Evolutionary conservation across 1,140 invertebrate genomes (phyloP), one percentile per base, ranked within the genome.

Genomic region (Drosophila neocordata): DNA sequence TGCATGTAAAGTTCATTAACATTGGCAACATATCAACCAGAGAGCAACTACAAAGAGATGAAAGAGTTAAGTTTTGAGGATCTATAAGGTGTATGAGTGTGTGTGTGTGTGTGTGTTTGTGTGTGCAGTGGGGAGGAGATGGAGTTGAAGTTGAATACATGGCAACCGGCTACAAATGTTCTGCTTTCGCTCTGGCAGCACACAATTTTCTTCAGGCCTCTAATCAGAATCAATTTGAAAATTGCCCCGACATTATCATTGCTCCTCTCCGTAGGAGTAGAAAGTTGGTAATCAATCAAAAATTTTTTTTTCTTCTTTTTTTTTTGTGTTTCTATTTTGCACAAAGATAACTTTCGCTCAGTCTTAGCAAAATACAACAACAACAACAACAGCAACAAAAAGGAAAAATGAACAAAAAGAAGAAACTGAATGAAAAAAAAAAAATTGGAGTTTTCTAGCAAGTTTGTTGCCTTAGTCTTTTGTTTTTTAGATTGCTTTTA

Each of bases 381-480:
- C 27, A 6, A 31, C 27, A 20, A 72, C 65, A 78, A 72, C 69
- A n/a, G n/a, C n/a, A n/a, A n/a, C n/a, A n/a, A 71, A 66, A 70
- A 53, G 5, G 13, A 48, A 48, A 38, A 38, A n/a, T n/a, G 12
- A n/a, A 37, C 1, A 31, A 38, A 20, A 48, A 18, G 41, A 48
- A 48, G 41, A 48, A 48, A 48, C 8, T 5, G 71, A 71, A 76
- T 75, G 69, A 71, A 69, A 74, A 41, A n/a, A n/a, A n/a, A n/a
- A n/a, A 24, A 24, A 24, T 68, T 56, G 64, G 66, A 56, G 22
- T 74, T 70, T 82, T 81, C 79, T 74, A 71, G 76, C 69, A 65
- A 79, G 83, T 88, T 88, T 73, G 83, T 88, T 79, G 82, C 79
- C 84, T 83, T 79, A 82, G 83, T 87, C 76, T 75, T 78, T 75